Percentiles rank a stretch among this genome's conserved stretches.
phyloP scores from a whole-genome alignment of 2,113 vertebrate genomes.

The Esox niger region DNA sequence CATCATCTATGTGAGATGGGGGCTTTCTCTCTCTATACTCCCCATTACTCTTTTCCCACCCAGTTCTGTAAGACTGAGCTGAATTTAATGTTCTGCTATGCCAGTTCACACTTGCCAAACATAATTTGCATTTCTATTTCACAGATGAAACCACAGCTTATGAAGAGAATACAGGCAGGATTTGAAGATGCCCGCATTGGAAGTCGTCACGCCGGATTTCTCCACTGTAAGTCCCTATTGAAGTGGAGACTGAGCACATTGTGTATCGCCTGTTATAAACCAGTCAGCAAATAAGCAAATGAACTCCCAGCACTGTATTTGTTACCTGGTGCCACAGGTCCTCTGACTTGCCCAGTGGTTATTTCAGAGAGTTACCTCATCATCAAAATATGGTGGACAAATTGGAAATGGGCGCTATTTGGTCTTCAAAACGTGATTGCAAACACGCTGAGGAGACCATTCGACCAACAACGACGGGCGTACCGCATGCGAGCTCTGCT shows the following conservation, averaged over 20 bases:
- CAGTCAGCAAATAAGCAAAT: slow-evolving; percentile 23
- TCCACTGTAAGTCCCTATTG: slow-evolving; percentile 47
- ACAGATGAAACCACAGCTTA: slow-evolving; percentile 56
- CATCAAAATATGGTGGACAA: background rate
- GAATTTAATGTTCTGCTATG: slow-evolving; percentile 65
- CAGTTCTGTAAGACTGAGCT: slow-evolving; percentile 52
- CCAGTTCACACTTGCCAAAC: slow-evolving; percentile 58
- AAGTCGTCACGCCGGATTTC: slow-evolving; percentile 56
- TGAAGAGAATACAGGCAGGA: slow-evolving; percentile 44
- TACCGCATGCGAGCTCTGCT: background rate
- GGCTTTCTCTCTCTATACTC: too few species aligned
- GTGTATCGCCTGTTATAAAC: slow-evolving; percentile 36
- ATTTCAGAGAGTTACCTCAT: background rate
- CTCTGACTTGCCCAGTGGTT: slow-evolving; percentile 6
- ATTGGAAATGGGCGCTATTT: background rate
- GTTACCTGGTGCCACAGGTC: slow-evolving; percentile 27
- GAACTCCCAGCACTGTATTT: slow-evolving; percentile 16
- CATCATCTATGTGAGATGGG: slow-evolving; percentile 8
- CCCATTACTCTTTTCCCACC: slow-evolving; percentile 16
- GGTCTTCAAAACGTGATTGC: background rate
- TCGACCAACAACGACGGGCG: background rate
- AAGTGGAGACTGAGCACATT: slow-evolving; percentile 4
- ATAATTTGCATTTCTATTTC: slow-evolving; percentile 70
- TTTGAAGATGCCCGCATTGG: slow-evolving; percentile 47
- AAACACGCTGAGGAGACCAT: background rate